Base-by-base conservation (phyloP, 2,797 vertebrate genomes). In the Danio choprae region DNA sequence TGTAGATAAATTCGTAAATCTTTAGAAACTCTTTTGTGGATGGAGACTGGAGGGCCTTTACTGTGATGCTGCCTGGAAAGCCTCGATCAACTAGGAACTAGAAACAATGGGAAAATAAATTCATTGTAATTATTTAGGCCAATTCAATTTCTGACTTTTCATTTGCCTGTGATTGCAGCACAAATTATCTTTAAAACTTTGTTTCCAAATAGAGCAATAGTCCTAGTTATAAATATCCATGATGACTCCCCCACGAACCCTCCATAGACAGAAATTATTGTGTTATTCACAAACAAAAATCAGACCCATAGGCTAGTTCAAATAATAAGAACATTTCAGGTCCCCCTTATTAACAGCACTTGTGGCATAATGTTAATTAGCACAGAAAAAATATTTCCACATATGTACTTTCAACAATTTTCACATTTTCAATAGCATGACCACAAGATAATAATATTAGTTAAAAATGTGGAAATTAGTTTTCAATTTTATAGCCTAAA, bases 21-120 rank as follows among this genome's bases (percentile, higher is more conserved):
- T 98, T 98, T 46, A 98, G 87, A 81, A 99, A 98, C 86, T 99
- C 97, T 88, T 98, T 99, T 78, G 96, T 94, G 0, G 97, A 97
- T 36, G 98, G 97, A 79, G 96, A 95, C 85, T 98, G 97, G 1
- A 99, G 92, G 0, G 95, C 94, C 87, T 99, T 98, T 81, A 96
- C 40, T 40, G 95, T 94, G 73, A 98, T 84, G 7, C 87, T 92
- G 65, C 95, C 95, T 0, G 94, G 93, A 7, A 96, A 98, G 69
- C 91, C 94, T 58, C 94, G 94, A 74, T 97, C 95, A 81, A 81
- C 87, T 82, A 99, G 92, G 86, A 98, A 98, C 98, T 99, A 83
- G 2, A 41, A 81, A 63, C 13, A 85, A 69, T 0, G 12, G 48
- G 10, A 65, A 11, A 41, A 72, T 29, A 5, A 15, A 13, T 44